phyloP scores from a whole-genome alignment of 2,113 vertebrate species.

The Bolborhynchus lineola region DNA sequence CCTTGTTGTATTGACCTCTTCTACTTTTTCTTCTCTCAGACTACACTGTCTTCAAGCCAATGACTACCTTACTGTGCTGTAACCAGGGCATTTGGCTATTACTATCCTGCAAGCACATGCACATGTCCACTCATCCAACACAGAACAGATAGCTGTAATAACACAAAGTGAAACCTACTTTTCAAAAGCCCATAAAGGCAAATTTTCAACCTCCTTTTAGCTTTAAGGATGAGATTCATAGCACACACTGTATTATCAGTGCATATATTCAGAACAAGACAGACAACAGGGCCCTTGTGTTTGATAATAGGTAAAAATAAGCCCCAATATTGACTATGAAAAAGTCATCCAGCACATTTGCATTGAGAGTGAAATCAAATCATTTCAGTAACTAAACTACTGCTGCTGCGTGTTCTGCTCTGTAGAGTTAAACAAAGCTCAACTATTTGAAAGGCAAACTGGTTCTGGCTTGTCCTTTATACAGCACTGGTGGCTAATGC shows the following conservation, averaged over 20 bases:
- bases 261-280: background rate
- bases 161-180: background rate
- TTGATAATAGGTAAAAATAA: background rate
- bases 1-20: background rate
- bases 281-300: background rate
- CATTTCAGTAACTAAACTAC: background rate
- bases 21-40: background rate
- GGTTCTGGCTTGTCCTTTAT: background rate
- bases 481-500: background rate
- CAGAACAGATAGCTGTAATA: background rate
- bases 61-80: background rate
- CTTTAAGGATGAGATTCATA: background rate
- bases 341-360: background rate
- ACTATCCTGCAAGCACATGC: background rate
- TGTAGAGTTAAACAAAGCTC: constrained; percentile 3
- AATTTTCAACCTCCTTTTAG: background rate
- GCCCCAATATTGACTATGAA: background rate
- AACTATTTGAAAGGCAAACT: constrained; percentile 20
- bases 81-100: background rate
- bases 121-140: background rate
- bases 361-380: background rate
- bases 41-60: background rate
- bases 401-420: background rate
- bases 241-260: background rate
- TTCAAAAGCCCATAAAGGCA: background rate